A percentile compares a stretch with the other conserved stretches of the same genome.
Evolutionary conservation across 2,797 vertebrate genomes (phyloP).

Genomic region (Karalla daura): DNA sequence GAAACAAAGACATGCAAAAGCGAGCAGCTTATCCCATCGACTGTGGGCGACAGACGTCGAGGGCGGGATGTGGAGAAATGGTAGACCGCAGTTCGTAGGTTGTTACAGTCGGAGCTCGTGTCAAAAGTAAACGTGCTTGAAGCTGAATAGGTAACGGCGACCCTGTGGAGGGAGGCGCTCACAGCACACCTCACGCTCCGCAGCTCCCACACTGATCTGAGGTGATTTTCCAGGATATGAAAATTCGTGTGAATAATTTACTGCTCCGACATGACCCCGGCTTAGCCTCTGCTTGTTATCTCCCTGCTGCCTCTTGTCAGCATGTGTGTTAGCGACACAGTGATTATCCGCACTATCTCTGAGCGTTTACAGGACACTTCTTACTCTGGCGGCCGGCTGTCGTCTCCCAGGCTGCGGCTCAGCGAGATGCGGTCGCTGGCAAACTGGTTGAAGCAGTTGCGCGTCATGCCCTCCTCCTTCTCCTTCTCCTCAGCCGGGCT

Average conservation of each 20-base stretch:
- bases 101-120: conserved; percentile 3
- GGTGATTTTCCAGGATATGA: not conserved
- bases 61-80: not conserved
- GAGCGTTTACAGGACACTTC: too few species aligned
- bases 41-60: not conserved
- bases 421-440: conserved; percentile 95
- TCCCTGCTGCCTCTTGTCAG: conserved; percentile 24
- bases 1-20: not conserved
- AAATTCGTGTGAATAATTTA: conserved; percentile 51
- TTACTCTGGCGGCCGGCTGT: conserved; percentile 94
- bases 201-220: not conserved
- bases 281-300: conserved; percentile 15
- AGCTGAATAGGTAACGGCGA: too few species aligned
- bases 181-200: too few species aligned
- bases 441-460: conserved; percentile 97
- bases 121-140: too few species aligned
- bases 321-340: conserved; percentile 28
- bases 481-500: conserved; percentile 86
- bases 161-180: too few species aligned
- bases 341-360: too few species aligned
- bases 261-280: not conserved
- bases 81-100: conserved; percentile 21
- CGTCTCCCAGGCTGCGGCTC: conserved; percentile 91
- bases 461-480: conserved; percentile 90
- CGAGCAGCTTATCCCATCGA: conserved; percentile 17